A percentile compares a stretch with the other conserved stretches of the same genome.
These are phyloP conservation scores for Acrocephalus kingi DNA, from an alignment of 2,113 vertebrate genomes.

Conservation along the genomic window DNA sequence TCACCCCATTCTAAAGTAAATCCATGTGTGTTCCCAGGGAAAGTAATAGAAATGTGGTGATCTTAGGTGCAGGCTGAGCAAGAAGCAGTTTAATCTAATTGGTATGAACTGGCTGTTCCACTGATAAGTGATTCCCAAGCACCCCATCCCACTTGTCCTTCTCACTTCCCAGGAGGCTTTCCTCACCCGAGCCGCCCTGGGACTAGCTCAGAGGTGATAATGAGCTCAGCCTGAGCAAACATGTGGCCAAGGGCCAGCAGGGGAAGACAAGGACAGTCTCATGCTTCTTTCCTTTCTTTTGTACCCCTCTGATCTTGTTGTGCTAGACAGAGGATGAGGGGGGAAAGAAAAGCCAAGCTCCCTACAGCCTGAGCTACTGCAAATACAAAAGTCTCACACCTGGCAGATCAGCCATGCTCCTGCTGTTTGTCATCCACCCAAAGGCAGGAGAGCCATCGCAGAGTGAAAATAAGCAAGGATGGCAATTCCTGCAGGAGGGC, in stretches of 20 bases:
- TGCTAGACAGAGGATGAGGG: background rate
- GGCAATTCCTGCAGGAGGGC: background rate
- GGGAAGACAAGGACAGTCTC: background rate
- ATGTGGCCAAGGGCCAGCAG: background rate
- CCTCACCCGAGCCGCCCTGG: too few relatives aligned
- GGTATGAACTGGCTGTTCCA: background rate
- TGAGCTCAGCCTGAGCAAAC: background rate
- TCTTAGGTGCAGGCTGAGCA: background rate
- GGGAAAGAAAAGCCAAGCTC: background rate
- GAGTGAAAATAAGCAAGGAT: background rate
- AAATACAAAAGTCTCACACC: background rate
- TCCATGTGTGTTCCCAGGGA: background rate
- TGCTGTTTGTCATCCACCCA: background rate
- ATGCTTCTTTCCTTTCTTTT: background rate
- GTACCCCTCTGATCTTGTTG: background rate
- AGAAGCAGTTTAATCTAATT: background rate
- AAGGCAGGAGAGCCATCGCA: accelerated
- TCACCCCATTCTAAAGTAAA: background rate
- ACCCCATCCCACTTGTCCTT: accelerated
- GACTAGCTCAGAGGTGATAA: background rate
- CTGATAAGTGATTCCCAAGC: background rate
- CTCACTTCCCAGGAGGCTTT: background rate
- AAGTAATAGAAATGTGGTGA: background rate
- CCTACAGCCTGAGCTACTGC: background rate
- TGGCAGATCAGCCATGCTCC: background rate